Conservation (phyloP, 53 echinoderm and acorn worm species). For the Hippasteria phrygiana region DNA sequence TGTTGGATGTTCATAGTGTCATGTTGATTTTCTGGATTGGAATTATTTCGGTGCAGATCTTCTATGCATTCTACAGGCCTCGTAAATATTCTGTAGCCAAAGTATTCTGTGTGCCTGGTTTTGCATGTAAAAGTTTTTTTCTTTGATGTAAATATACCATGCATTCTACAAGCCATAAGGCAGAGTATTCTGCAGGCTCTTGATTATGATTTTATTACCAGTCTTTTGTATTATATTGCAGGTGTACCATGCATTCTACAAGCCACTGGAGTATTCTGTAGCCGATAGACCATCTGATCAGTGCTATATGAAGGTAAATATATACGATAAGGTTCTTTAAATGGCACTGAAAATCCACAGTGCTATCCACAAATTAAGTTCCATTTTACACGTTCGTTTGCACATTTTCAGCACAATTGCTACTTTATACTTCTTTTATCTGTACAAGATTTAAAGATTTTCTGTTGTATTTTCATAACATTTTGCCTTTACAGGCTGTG, state of each 20-base stretch:
- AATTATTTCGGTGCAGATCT: neutral
- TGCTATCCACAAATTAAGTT: too few relatives aligned
- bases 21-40: neutral
- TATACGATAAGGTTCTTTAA: neutral
- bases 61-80: neutral
- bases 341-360: too few relatives aligned
- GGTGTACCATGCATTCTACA: conserved; percentile 99
- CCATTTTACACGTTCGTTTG: too few relatives aligned
- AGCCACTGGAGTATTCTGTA: conserved; percentile 85
- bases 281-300: conserved; percentile 81
- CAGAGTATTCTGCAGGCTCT: conserved; percentile 78
- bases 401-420: too few relatives aligned
- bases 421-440: too few relatives aligned
- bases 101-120: neutral
- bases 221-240: conserved; percentile 16
- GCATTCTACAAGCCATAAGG: conserved; percentile 96
- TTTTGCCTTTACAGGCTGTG: conserved; percentile 66
- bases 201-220: conserved; percentile 51
- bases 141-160: conserved; percentile 77
- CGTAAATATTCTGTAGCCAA: neutral
- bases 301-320: conserved; percentile 91
- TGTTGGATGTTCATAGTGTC: too few relatives aligned
- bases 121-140: neutral
- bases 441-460: neutral
- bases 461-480: neutral